Conservation (phyloP, 2,888 invertebrate species). For the Volucella inanis region DNA sequence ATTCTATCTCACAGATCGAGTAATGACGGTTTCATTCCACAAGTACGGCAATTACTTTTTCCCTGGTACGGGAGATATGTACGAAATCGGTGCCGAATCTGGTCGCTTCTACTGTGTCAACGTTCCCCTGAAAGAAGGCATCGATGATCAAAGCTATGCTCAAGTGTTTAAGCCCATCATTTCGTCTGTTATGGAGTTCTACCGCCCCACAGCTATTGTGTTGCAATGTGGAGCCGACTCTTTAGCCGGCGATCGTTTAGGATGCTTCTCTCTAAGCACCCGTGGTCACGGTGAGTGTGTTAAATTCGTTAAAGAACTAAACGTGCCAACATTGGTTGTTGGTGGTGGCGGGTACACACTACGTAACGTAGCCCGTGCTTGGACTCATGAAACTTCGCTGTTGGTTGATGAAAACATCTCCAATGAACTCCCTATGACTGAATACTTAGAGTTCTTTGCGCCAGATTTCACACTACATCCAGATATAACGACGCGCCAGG, state of each 20-base stretch:
- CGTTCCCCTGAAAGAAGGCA: conserved; percentile 98
- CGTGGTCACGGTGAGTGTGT: conserved; percentile 99
- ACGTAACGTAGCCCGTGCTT: conserved; percentile 98
- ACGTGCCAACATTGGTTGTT: conserved; percentile 95
- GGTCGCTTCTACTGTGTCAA: conserved; percentile 99
- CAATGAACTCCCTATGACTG: conserved; percentile 97
- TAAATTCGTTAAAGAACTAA: conserved; percentile 95
- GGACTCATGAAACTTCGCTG: conserved; percentile 99
- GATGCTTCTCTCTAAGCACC: conserved; percentile 97
- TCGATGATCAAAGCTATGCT: conserved; percentile 95
- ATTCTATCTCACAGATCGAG: conserved; percentile 97
- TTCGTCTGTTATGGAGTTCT: conserved; percentile 96
- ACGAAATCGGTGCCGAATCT: conserved; percentile 97
- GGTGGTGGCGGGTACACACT: conserved; percentile 94
- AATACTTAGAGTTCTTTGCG: conserved; percentile 98
- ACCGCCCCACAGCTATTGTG: conserved; percentile 97
- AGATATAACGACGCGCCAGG: conserved; percentile 92
- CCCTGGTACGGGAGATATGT: conserved; percentile 99
- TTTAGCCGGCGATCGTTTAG: conserved; percentile 95
- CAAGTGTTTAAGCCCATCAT: conserved; percentile 98
- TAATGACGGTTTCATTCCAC: conserved; percentile 99
- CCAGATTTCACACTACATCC: conserved; percentile 98
- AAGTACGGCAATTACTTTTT: conserved; percentile 99
- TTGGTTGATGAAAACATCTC: conserved; percentile 96
- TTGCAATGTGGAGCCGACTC: conserved; percentile 99